Conservation (phyloP, 2,113 vertebrate genomes). For the Eptatretus burgeri region DNA sequence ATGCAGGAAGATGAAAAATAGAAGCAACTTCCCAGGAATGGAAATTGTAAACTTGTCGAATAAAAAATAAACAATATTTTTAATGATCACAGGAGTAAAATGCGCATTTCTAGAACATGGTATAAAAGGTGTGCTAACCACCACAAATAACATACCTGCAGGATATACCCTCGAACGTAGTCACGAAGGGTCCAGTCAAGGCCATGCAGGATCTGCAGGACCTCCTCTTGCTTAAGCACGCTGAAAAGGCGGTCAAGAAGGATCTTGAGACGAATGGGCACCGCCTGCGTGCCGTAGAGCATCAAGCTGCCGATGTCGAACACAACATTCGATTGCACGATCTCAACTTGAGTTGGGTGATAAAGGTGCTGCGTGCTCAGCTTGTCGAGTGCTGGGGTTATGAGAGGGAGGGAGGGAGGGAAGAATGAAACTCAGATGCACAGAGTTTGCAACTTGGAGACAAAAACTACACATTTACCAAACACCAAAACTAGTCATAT, state of each 20-base stretch:
- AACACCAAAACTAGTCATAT: neutral
- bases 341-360: slow-evolving; percentile 72
- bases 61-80: too few relatives aligned
- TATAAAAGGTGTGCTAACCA: too few relatives aligned
- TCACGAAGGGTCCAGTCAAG: slow-evolving; percentile 90
- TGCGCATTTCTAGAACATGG: too few relatives aligned
- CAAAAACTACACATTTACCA: too few relatives aligned
- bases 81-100: too few relatives aligned
- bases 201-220: slow-evolving; percentile 66
- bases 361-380: slow-evolving; percentile 54
- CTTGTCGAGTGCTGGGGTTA: slow-evolving; percentile 54
- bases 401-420: slow-evolving; percentile 3
- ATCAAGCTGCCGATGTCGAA: slow-evolving; percentile 95
- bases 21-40: too few relatives aligned
- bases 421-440: slow-evolving; percentile 1
- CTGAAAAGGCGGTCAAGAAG: slow-evolving; percentile 86
- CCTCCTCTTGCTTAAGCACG: slow-evolving; percentile 76
- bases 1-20: too few relatives aligned
- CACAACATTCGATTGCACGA: slow-evolving; percentile 82
- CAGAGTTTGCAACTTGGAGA: too few relatives aligned
- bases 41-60: too few relatives aligned
- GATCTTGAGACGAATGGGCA: slow-evolving; percentile 84
- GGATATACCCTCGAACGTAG: slow-evolving; percentile 80
- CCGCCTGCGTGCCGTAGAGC: slow-evolving; percentile 75
- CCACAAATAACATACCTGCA: slow-evolving; percentile 29